These are phyloP conservation scores for Leptogaster cylindrica DNA, from an alignment of 2,888 invertebrate genomes.

Conservation along the genomic window DNA sequence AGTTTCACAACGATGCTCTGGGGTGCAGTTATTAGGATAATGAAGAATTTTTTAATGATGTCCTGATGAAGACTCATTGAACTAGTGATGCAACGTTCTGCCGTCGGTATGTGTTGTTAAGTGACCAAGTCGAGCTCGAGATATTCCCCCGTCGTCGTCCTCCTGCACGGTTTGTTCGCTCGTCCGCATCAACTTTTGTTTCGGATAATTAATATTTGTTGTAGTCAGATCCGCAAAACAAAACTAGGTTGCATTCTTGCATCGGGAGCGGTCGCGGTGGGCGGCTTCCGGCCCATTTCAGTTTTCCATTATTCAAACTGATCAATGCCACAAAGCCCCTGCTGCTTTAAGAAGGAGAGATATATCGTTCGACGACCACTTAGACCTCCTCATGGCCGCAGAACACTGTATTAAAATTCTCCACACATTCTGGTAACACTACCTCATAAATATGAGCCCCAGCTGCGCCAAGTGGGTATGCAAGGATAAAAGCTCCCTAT, in stretches of 20 bases:
- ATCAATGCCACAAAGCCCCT: neutral
- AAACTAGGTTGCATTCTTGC: slow-evolving; percentile 13
- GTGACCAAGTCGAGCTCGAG: slow-evolving; percentile 5
- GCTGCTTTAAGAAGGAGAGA: neutral
- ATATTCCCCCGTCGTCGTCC: no score
- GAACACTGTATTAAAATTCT: slow-evolving; percentile 11
- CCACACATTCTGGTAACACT: slow-evolving; percentile 30
- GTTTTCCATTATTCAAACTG: slow-evolving; percentile 22
- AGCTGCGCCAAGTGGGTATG: slow-evolving; percentile 22
- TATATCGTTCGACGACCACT: neutral
- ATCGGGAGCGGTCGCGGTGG: no score
- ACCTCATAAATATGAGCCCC: slow-evolving; percentile 27
- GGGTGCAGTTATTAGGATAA: slow-evolving; percentile 36
- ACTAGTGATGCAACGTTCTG: neutral
- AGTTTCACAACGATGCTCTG: neutral
- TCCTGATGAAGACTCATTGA: slow-evolving; percentile 25
- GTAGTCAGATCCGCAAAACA: neutral
- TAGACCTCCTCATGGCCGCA: neutral
- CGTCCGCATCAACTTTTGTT: neutral
- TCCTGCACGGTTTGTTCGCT: no score
- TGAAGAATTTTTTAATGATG: slow-evolving; percentile 34
- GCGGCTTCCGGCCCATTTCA: neutral
- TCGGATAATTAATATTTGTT: slow-evolving; percentile 2
- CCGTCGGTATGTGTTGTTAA: slow-evolving; percentile 6
- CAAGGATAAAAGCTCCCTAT: slow-evolving; percentile 21